Evolutionary conservation across 2,113 vertebrate genomes (phyloP).

Genomic region (Leptosomus discolor): DNA sequence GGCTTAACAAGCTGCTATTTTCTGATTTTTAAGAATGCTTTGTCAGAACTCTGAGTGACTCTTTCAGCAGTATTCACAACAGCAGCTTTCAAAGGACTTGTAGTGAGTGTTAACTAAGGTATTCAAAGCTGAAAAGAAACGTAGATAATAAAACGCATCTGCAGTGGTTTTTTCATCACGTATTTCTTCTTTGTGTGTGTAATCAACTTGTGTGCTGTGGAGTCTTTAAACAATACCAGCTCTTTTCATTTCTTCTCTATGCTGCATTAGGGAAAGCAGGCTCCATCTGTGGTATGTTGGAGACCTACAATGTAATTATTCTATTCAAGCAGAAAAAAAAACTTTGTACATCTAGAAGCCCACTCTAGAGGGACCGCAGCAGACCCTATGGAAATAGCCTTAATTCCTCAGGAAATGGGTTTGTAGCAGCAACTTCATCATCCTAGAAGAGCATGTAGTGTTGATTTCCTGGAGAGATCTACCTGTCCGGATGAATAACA

Average conservation of each 20-base stretch:
- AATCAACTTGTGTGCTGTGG: background rate
- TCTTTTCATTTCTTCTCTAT: background rate
- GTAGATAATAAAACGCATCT: background rate
- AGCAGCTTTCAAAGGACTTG: background rate
- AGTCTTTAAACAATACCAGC: background rate
- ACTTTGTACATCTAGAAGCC: background rate
- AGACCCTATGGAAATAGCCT: background rate
- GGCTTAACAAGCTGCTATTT: background rate
- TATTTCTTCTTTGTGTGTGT: background rate
- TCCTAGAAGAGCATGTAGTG: too few species aligned
- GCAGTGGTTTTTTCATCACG: background rate
- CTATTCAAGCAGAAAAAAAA: background rate
- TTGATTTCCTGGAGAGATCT: background rate
- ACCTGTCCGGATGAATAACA: background rate
- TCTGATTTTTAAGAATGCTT: background rate
- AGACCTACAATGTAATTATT: background rate
- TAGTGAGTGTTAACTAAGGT: background rate
- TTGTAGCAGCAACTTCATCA: background rate
- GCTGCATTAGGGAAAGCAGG: background rate
- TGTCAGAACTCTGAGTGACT: background rate
- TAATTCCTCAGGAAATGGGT: background rate
- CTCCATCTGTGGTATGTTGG: background rate
- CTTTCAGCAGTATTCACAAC: background rate
- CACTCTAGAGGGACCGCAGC: background rate
- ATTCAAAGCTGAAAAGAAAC: background rate